Evolutionary conservation across 2,888 invertebrate genomes (phyloP).

Genomic region (Lasioglossum zephyrum): DNA sequence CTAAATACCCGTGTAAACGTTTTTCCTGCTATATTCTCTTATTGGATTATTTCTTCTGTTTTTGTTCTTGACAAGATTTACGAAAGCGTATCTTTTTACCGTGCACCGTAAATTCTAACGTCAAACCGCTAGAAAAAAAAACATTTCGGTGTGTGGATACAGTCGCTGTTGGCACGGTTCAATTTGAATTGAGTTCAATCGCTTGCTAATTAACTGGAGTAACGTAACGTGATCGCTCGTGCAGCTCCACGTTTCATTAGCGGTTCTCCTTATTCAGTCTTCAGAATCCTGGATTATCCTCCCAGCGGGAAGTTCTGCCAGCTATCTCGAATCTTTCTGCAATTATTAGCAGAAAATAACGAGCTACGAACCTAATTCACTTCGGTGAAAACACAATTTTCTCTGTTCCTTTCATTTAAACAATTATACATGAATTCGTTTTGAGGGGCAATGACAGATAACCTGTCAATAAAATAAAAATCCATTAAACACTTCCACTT

Average conservation of each 20-base stretch:
- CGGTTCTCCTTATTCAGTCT: conserved; percentile 20
- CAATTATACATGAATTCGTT: background rate
- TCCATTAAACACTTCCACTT: background rate
- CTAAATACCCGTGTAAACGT: background rate
- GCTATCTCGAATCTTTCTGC: background rate
- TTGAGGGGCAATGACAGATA: too few species aligned
- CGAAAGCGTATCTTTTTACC: background rate
- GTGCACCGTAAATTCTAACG: background rate
- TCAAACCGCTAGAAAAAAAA: background rate
- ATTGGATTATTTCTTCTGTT: background rate
- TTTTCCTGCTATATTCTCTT: background rate
- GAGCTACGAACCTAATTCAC: background rate
- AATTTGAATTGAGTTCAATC: conserved; percentile 40
- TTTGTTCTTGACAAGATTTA: background rate
- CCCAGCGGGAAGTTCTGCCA: background rate
- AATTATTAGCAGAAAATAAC: background rate
- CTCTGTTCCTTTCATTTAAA: background rate
- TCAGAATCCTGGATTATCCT: background rate
- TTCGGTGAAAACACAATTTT: background rate
- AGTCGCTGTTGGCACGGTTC: conserved; percentile 9
- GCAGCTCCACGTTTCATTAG: conserved; percentile 20
- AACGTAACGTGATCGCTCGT: conserved; percentile 35
- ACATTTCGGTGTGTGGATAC: background rate
- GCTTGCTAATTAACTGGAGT: conserved; percentile 46
- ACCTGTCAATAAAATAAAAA: background rate